Evolutionary conservation across 2,797 vertebrate genomes (phyloP).

Genomic region (Lophius americanus): DNA sequence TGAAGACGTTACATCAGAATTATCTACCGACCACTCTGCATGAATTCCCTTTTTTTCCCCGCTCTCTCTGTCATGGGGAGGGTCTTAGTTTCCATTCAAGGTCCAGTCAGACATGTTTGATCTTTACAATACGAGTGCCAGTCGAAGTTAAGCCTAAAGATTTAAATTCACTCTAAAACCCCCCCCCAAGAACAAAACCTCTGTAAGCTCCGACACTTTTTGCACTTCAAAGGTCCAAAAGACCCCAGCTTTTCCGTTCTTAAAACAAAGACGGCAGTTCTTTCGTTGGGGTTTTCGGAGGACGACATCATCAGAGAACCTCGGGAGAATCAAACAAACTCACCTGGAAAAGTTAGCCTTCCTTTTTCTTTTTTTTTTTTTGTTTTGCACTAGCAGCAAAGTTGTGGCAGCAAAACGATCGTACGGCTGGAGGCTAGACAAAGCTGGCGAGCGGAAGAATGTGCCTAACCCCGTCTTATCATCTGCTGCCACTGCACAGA

Average conservation of each 20-base stretch:
- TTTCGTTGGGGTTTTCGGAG: slow-evolving; percentile 70
- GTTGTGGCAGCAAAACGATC: slow-evolving; percentile 71
- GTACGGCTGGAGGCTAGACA: slow-evolving; percentile 52
- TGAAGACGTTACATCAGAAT: slow-evolving; percentile 57
- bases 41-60: slow-evolving; percentile 34
- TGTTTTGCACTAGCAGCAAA: slow-evolving; percentile 32
- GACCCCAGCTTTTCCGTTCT: slow-evolving; percentile 62
- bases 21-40: slow-evolving; percentile 53
- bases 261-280: slow-evolving; percentile 74
- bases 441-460: slow-evolving; percentile 68
- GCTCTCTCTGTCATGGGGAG: slow-evolving; percentile 44
- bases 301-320: slow-evolving; percentile 69
- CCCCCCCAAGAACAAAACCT: slow-evolving; percentile 72
- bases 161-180: slow-evolving; percentile 79
- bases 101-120: slow-evolving; percentile 75
- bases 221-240: slow-evolving; percentile 81
- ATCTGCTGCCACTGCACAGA: slow-evolving; percentile 79
- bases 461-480: slow-evolving; percentile 72
- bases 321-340: slow-evolving; percentile 58
- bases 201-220: slow-evolving; percentile 78
- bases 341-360: slow-evolving; percentile 66
- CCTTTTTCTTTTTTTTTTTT: slow-evolving; percentile 34
- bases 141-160: slow-evolving; percentile 75
- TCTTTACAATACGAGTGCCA: slow-evolving; percentile 75
- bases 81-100: slow-evolving; percentile 74